phyloP scores from a whole-genome alignment of 2,888 invertebrate genomes.

The Nasonia oneida region DNA sequence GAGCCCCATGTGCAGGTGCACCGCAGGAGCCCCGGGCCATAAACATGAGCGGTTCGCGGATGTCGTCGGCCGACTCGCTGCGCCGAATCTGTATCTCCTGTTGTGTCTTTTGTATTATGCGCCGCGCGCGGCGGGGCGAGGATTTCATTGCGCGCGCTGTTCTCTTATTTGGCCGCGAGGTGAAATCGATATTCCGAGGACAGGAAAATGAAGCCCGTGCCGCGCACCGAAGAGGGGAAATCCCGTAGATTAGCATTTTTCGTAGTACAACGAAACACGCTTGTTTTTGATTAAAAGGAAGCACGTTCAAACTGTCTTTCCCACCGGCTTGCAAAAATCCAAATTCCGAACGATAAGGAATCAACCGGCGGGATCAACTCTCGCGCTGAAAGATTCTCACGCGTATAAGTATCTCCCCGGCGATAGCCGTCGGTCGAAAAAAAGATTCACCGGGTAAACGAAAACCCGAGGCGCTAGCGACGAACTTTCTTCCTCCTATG shows the following conservation, averaged over 20 bases:
- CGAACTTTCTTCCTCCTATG: slow-evolving; percentile 34
- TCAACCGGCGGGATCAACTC: background rate
- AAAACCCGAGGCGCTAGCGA: background rate
- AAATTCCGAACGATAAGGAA: background rate
- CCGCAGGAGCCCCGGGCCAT: background rate
- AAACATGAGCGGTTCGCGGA: background rate
- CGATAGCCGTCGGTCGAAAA: background rate
- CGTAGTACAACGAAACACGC: no score
- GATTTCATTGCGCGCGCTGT: background rate
- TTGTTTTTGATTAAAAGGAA: no score
- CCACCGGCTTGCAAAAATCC: background rate
- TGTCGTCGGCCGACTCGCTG: background rate
- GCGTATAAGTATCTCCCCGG: background rate
- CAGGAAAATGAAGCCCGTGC: background rate
- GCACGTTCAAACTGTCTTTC: background rate
- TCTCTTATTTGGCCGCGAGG: background rate
- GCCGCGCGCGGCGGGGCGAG: background rate
- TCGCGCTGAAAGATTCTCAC: background rate
- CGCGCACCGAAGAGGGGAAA: background rate
- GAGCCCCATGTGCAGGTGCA: background rate
- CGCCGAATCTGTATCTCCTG: background rate
- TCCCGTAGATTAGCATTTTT: no score
- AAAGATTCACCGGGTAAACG: background rate
- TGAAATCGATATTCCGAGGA: background rate
- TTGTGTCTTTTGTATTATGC: background rate